Percentiles rank a stretch among this genome's conserved stretches.
Evolutionary conservation across 2,113 vertebrate species (phyloP).

Genomic region (Bombycilla garrulus): DNA sequence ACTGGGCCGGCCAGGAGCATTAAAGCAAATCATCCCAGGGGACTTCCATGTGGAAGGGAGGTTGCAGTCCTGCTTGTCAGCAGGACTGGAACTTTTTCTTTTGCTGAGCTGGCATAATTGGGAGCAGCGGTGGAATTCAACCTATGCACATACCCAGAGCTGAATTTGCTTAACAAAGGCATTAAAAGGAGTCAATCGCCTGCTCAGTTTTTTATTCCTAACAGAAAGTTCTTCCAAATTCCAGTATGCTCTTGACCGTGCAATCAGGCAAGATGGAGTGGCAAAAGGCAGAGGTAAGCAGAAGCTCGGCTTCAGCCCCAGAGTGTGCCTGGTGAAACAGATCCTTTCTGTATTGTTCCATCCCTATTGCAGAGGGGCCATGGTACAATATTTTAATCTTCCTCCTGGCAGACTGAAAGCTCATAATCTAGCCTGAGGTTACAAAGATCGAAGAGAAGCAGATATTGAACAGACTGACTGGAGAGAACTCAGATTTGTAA

Average conservation of each 20-base stretch:
- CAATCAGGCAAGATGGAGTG: neutral
- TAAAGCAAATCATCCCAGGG: too few relatives aligned
- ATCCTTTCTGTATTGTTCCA: neutral
- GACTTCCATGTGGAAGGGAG: too few relatives aligned
- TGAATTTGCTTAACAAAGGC: too few relatives aligned
- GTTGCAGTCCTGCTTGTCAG: too few relatives aligned
- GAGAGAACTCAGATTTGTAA: neutral
- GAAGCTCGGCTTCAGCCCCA: neutral
- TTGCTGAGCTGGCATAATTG: too few relatives aligned
- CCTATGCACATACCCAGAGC: too few relatives aligned
- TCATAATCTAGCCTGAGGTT: slow-evolving; percentile 14
- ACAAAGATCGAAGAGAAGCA: slow-evolving; percentile 23
- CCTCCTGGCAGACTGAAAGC: neutral
- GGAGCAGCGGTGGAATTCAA: too few relatives aligned
- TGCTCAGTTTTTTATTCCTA: too few relatives aligned
- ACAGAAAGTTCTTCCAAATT: neutral
- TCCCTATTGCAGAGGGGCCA: neutral
- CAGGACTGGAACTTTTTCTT: too few relatives aligned
- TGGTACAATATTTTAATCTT: neutral
- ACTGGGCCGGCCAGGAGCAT: too few relatives aligned
- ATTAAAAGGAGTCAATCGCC: too few relatives aligned
- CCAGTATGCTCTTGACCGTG: neutral
- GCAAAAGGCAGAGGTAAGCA: neutral
- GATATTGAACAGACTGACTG: neutral
- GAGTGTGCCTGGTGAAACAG: neutral